These are phyloP conservation scores for Pherbina coryleti DNA, from an alignment of 2,888 invertebrate species.

Conservation along the genomic window DNA sequence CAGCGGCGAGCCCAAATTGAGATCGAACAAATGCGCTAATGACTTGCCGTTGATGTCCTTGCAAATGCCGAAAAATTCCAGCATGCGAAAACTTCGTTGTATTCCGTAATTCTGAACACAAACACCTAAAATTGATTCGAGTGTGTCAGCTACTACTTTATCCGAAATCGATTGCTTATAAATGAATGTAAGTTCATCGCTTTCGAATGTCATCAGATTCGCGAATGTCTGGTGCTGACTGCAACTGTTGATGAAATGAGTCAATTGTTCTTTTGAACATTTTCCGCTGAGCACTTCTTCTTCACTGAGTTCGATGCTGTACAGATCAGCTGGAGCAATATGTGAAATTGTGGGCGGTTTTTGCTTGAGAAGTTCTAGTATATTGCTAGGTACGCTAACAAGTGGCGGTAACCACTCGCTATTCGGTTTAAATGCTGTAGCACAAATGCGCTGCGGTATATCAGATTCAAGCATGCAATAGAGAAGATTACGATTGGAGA, in stretches of 20 bases:
- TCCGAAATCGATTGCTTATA: constrained; percentile 71
- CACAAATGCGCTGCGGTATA: constrained; percentile 56
- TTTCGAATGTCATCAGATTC: constrained; percentile 12
- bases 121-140: constrained; percentile 85
- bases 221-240: constrained; percentile 41
- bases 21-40: constrained; percentile 61
- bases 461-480: constrained; percentile 74
- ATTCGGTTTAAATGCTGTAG: constrained; percentile 75
- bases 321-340: constrained; percentile 70
- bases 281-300: constrained; percentile 68
- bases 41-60: constrained; percentile 65
- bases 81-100: constrained; percentile 70
- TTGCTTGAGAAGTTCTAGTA: constrained; percentile 58
- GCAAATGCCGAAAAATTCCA: constrained; percentile 77
- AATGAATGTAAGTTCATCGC: constrained; percentile 66
- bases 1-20: constrained; percentile 57
- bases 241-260: constrained; percentile 54
- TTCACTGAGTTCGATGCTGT: constrained; percentile 69
- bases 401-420: constrained; percentile 87
- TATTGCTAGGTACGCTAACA: constrained; percentile 73
- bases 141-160: constrained; percentile 81
- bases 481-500: constrained; percentile 88
- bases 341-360: constrained; percentile 47
- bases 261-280: constrained; percentile 52
- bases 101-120: constrained; percentile 74